Percentiles rank a stretch among this genome's conserved stretches.
Evolutionary conservation across 92 coral and sea anemone genomes (phyloP).

Genomic region (Porites cylindrica): DNA sequence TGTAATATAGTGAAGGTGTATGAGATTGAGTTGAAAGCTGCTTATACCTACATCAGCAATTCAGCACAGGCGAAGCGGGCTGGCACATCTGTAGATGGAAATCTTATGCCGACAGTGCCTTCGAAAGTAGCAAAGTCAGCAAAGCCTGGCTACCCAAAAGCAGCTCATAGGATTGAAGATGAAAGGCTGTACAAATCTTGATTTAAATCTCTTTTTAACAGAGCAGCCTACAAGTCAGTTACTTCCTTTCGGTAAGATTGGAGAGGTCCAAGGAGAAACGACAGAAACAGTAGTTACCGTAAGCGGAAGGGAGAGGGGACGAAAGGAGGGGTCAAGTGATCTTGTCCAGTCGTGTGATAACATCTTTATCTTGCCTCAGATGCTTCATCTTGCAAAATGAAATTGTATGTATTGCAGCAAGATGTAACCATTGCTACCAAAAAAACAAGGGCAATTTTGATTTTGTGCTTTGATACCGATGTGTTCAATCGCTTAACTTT

Average conservation of each 20-base stretch:
- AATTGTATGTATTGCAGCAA: slow-evolving; percentile 24
- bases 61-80: slow-evolving; percentile 21
- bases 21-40: slow-evolving; percentile 1
- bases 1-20: slow-evolving; percentile 43
- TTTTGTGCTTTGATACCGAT: background rate
- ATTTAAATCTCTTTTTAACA: background rate
- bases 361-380: slow-evolving; percentile 15
- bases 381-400: slow-evolving; percentile 23
- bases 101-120: slow-evolving; percentile 22
- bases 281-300: slow-evolving; percentile 19
- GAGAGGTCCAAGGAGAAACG: background rate
- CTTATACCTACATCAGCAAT: slow-evolving; percentile 2
- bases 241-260: no score
- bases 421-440: background rate
- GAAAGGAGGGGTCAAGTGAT: slow-evolving; percentile 5
- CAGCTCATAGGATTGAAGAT: background rate
- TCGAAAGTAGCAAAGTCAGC: slow-evolving; percentile 6
- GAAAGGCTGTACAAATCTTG: slow-evolving; percentile 8
- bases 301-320: slow-evolving; percentile 1
- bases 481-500: background rate
- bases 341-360: slow-evolving; percentile 17
- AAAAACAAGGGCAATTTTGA: background rate
- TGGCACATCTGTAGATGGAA: slow-evolving; percentile 21
- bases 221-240: background rate
- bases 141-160: slow-evolving; percentile 1